Evolutionary conservation across 2,888 invertebrate species (phyloP).

Genomic region (Palloptera scutellata): DNA sequence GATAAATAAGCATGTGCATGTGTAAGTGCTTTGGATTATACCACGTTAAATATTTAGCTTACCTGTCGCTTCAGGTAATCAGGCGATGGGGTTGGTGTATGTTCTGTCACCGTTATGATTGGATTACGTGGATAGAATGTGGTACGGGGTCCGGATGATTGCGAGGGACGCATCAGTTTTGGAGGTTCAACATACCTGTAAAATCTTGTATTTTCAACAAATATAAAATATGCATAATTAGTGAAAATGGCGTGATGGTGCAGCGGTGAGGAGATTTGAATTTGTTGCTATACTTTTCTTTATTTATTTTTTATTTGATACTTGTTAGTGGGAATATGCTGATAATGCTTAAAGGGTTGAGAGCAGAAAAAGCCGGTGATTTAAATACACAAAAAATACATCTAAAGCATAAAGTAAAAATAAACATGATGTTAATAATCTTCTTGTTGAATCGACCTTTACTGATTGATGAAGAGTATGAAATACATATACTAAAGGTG

Average conservation of each 20-base stretch:
- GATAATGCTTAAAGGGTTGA: neutral
- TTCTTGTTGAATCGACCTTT: too few species aligned
- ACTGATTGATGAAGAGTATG: too few species aligned
- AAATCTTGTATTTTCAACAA: conserved; percentile 60
- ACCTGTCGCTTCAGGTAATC: conserved; percentile 84
- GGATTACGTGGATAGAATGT: conserved; percentile 81
- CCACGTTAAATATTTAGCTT: conserved; percentile 42
- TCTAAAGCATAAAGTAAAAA: neutral
- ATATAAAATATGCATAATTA: conserved; percentile 40
- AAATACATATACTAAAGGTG: too few species aligned
- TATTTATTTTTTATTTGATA: too few species aligned
- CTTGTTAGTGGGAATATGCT: too few species aligned
- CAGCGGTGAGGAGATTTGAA: conserved; percentile 23
- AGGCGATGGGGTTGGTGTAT: conserved; percentile 91
- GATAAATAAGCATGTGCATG: neutral
- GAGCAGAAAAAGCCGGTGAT: neutral
- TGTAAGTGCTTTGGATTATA: neutral
- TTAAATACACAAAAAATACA: neutral
- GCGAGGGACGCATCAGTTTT: conserved; percentile 57
- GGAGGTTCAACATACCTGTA: conserved; percentile 64
- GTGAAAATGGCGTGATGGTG: conserved; percentile 47
- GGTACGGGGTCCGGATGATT: conserved; percentile 57
- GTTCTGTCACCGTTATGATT: conserved; percentile 96
- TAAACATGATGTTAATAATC: too few species aligned
- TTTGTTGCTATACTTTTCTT: too few species aligned